phyloP scores from a whole-genome alignment of 2,113 vertebrate species.

The Accipiter virgatus region DNA sequence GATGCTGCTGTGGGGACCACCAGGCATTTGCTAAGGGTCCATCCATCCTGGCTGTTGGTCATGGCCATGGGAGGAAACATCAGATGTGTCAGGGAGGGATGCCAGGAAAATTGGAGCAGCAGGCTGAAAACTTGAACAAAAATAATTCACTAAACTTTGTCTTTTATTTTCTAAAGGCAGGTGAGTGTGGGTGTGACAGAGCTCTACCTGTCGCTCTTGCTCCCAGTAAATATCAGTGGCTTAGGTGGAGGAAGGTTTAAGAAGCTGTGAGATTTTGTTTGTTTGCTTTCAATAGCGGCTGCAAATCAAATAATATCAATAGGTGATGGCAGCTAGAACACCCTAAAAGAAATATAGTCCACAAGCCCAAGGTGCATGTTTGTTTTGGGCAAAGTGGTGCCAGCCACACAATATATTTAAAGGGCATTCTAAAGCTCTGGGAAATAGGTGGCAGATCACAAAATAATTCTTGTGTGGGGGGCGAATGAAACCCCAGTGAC shows the following conservation, averaged over 20 bases:
- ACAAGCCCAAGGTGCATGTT: not conserved
- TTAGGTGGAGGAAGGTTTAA: not conserved
- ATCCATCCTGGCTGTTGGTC: not conserved
- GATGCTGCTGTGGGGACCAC: not conserved
- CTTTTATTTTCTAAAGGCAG: not conserved
- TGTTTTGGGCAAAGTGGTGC: not conserved
- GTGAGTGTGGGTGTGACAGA: not conserved
- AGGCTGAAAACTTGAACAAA: not conserved
- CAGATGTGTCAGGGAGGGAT: not conserved
- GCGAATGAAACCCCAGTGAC: not conserved
- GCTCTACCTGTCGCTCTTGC: not conserved
- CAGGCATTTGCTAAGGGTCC: not conserved
- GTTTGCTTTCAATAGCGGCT: conserved; percentile 32
- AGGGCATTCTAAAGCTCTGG: conserved; percentile 33
- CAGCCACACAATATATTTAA: conserved; percentile 21
- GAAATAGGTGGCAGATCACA: not conserved
- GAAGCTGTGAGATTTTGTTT: conserved; percentile 49
- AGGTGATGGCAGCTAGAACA: conserved; percentile 18
- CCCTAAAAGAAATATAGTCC: not conserved
- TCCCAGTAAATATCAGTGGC: conserved; percentile 50
- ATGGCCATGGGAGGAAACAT: not conserved
- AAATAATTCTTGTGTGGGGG: not conserved
- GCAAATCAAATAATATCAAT: conserved; percentile 67
- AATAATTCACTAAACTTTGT: not conserved
- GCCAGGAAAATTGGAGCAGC: not conserved